Percentiles rank a stretch among this genome's conserved stretches.
Evolutionary conservation across 2,888 invertebrate species (phyloP).

Genomic region (Cremastobaeus sp.): DNA sequence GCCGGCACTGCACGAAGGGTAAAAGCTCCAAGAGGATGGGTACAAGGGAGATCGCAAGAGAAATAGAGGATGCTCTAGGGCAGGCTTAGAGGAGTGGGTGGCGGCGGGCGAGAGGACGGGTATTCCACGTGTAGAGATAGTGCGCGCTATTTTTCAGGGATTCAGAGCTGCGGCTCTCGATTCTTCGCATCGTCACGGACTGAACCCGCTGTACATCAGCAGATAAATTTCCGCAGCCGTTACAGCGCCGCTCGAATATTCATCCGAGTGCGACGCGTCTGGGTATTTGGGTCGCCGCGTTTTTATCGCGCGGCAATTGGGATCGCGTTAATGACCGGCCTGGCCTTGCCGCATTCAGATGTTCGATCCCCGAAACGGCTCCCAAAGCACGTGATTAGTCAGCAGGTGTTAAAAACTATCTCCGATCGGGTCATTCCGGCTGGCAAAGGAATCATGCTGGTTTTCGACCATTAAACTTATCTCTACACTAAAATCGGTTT

Average conservation of each 20-base stretch:
- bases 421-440: too few species aligned
- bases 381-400: conserved; percentile 7
- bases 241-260: conserved; percentile 11
- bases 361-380: background rate
- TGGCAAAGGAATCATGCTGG: background rate
- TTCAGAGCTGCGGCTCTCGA: conserved; percentile 57
- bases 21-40: conserved; percentile 63
- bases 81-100: conserved; percentile 41
- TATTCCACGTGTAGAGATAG: conserved; percentile 65
- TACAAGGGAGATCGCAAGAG: conserved; percentile 52
- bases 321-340: conserved; percentile 34
- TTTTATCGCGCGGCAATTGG: conserved; percentile 21
- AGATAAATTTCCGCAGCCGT: conserved; percentile 44
- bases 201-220: conserved; percentile 32
- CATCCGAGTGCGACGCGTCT: background rate
- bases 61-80: conserved; percentile 41
- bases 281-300: conserved; percentile 29
- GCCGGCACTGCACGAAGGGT: conserved; percentile 64
- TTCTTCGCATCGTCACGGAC: conserved; percentile 53
- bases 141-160: conserved; percentile 74
- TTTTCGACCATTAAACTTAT: conserved; percentile 16
- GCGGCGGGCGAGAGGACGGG: conserved; percentile 61
- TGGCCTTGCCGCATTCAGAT: conserved; percentile 15
- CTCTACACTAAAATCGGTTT: conserved; percentile 5
- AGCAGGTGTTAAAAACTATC: too few species aligned